These are phyloP conservation scores for Hypotaenidia philippensis DNA, from an alignment of 2,797 vertebrate genomes.

Conservation along the genomic window DNA sequence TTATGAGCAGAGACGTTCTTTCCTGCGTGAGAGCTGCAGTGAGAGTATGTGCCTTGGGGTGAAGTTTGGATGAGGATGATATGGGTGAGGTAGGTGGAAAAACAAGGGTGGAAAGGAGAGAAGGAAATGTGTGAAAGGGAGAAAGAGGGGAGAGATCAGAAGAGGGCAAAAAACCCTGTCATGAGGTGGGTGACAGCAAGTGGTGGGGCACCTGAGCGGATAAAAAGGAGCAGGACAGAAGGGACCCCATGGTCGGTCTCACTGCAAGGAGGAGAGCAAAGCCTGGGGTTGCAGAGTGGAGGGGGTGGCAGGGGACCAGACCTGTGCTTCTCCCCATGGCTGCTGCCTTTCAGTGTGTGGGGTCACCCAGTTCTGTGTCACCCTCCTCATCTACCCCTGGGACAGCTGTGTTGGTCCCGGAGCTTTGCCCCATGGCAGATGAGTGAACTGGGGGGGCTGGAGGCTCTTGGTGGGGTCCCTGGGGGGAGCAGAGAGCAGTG, in stretches of 20 bases:
- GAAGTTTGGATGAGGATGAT: neutral
- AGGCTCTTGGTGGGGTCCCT: neutral
- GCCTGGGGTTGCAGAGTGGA: neutral
- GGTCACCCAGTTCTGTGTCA: neutral
- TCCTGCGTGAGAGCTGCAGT: neutral
- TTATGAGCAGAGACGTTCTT: neutral
- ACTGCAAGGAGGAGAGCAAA: neutral
- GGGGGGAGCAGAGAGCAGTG: neutral
- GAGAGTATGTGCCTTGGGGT: neutral
- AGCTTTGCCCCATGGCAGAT: neutral
- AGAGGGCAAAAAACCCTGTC: accelerated
- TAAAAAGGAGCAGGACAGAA: neutral
- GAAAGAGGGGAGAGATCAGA: neutral
- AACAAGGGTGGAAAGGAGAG: neutral
- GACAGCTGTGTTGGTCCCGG: neutral
- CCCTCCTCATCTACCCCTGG: neutral
- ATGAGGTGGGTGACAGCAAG: neutral
- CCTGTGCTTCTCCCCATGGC: accelerated
- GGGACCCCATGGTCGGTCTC: neutral
- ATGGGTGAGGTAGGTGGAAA: neutral
- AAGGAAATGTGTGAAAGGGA: neutral
- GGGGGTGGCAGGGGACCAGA: neutral
- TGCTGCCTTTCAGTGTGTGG: neutral
- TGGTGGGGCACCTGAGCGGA: neutral
- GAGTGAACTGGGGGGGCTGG: neutral